phyloP scores from a whole-genome alignment of 2,888 invertebrate species.

The Teinopalpus imperialis region DNA sequence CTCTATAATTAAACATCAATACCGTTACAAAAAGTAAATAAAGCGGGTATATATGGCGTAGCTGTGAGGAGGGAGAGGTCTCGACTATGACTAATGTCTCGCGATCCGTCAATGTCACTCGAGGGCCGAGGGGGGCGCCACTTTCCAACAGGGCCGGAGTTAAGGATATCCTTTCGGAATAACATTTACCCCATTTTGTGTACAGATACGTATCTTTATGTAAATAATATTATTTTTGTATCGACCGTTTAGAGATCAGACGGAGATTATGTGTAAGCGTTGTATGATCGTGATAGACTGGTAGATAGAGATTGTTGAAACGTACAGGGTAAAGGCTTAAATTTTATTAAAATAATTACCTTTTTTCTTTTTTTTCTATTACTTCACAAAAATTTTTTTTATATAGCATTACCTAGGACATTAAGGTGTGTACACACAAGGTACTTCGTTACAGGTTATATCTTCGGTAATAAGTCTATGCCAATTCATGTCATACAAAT shows the following conservation, averaged over 20 bases:
- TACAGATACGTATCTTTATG: constrained; percentile 71
- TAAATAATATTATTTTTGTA: constrained; percentile 58
- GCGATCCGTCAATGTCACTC: constrained; percentile 87
- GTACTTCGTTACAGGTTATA: no score
- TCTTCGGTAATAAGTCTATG: no score
- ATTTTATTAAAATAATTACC: no score
- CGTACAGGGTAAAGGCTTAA: no score
- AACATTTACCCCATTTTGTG: constrained; percentile 68
- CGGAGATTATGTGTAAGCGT: constrained; percentile 27
- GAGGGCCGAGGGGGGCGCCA: constrained; percentile 69
- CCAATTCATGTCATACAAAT: no score
- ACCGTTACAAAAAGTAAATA: constrained; percentile 82
- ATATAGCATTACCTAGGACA: no score
- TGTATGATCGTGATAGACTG: constrained; percentile 4
- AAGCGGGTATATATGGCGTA: constrained; percentile 74
- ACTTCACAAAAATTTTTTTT: no score
- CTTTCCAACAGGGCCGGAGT: constrained; percentile 70
- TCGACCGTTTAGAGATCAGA: constrained; percentile 32
- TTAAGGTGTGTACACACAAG: no score
- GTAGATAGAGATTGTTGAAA: no score
- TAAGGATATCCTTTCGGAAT: constrained; percentile 66
- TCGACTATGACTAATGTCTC: constrained; percentile 86
- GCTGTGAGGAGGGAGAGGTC: constrained; percentile 70
- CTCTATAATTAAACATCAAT: constrained; percentile 82
- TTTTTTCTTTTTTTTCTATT: no score